Evolutionary conservation across 2,113 vertebrate species (phyloP).

Genomic region (Pterocles gutturalis): DNA sequence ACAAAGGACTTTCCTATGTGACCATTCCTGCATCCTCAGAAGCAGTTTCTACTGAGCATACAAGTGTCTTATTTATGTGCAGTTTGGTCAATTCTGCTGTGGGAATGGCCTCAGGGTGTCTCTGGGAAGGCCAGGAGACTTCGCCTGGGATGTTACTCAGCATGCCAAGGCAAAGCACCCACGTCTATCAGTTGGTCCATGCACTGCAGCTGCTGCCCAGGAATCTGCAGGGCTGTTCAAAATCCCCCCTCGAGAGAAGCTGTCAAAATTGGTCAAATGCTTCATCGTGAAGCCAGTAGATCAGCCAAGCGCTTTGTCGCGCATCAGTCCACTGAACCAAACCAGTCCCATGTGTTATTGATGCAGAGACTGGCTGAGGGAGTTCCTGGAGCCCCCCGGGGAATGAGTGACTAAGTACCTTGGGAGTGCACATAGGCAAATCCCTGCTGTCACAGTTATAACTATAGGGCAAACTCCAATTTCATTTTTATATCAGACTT

Average conservation of each 20-base stretch:
- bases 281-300: not conserved
- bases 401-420: not conserved
- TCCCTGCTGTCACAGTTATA: not conserved
- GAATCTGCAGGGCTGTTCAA: not conserved
- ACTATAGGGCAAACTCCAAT: not conserved
- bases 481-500: not conserved
- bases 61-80: not conserved
- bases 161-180: accelerated
- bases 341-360: not conserved
- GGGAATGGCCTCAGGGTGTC: not conserved
- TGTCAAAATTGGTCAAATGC: not conserved
- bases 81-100: not conserved
- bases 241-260: not conserved
- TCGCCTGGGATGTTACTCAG: not conserved
- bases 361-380: not conserved
- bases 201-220: not conserved
- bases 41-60: not conserved
- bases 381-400: not conserved
- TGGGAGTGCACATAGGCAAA: not conserved
- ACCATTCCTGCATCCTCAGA: not conserved
- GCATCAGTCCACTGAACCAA: not conserved
- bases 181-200: not conserved
- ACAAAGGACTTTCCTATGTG: not conserved
- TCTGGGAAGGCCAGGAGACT: not conserved
- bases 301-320: not conserved